These are phyloP conservation scores for Rhynchotus rufescens DNA, from an alignment of 2,797 vertebrate species.

Conservation along the genomic window DNA sequence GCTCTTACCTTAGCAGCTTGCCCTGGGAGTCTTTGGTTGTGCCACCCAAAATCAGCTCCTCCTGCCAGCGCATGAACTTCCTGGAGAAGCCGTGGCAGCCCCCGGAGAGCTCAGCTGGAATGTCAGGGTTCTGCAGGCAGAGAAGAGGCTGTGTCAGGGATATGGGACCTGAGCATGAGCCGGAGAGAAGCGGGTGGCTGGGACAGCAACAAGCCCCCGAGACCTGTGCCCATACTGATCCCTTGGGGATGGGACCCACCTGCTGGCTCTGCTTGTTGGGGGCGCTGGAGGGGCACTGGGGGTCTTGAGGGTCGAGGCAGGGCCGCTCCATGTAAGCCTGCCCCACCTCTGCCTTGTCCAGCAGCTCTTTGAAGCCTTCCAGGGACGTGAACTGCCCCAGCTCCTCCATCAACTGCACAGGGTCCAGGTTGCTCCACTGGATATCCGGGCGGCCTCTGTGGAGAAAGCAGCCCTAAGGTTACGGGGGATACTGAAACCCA, in stretches of 20 bases:
- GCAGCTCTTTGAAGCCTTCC: constrained; percentile 95
- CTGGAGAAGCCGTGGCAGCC: constrained; percentile 97
- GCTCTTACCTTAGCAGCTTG: constrained; percentile 89
- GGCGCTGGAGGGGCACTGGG: constrained; percentile 91
- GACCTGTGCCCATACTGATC: rapidly evolving
- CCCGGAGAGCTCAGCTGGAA: constrained; percentile 87
- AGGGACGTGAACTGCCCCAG: constrained; percentile 94
- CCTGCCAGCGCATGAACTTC: constrained; percentile 99
- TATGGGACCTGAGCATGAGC: not conserved
- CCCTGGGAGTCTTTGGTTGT: constrained; percentile 88
- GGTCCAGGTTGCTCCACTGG: constrained; percentile 98
- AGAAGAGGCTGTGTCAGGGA: not conserved
- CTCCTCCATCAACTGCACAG: constrained; percentile 94
- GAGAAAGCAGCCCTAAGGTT: not conserved
- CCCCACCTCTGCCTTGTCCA: constrained; percentile 94
- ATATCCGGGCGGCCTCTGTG: constrained; percentile 93
- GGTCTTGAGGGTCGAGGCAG: constrained; percentile 90
- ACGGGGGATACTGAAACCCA: not conserved
- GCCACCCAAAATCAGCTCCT: constrained; percentile 95
- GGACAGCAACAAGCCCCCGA: not conserved
- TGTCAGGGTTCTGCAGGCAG: constrained; percentile 84
- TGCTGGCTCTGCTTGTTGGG: constrained; percentile 91
- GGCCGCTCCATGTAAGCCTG: constrained; percentile 97
- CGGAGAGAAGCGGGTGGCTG: not conserved
- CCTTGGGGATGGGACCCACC: constrained; percentile 75